These are phyloP conservation scores for Psammodynastes pulverulentus DNA, from an alignment of 2,113 vertebrate species.

Conservation along the genomic window DNA sequence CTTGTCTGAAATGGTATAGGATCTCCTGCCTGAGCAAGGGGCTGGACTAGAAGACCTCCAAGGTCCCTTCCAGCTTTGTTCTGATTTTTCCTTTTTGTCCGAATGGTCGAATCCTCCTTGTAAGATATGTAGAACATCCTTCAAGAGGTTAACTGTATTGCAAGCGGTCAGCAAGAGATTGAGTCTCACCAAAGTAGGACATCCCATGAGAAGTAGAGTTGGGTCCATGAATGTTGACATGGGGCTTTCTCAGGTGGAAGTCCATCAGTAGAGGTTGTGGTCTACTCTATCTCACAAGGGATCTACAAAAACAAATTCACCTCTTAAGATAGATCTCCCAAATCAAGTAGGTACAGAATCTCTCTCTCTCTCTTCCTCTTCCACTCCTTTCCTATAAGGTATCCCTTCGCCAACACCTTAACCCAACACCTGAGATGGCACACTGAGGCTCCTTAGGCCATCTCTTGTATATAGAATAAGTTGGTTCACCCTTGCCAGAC, in stretches of 20 bases:
- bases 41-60: too few species aligned
- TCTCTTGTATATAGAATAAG: constrained; percentile 72
- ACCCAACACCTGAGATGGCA: constrained; percentile 55
- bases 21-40: too few species aligned
- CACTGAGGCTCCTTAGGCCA: constrained; percentile 48
- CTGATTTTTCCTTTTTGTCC: not conserved
- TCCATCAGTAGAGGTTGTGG: not conserved
- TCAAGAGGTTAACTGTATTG: not conserved
- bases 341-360: not conserved
- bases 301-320: not conserved
- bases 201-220: not conserved
- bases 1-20: too few species aligned
- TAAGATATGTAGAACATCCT: not conserved
- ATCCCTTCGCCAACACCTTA: not conserved
- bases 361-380: not conserved
- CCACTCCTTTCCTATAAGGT: constrained; percentile 34
- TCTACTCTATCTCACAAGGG: not conserved
- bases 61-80: too few species aligned
- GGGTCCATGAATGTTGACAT: too few species aligned
- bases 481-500: constrained; percentile 60
- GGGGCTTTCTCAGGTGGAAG: not conserved
- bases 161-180: not conserved
- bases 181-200: not conserved
- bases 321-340: not conserved
- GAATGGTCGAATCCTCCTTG: not conserved